phyloP scores from a whole-genome alignment of 2,797 vertebrate genomes.

The Tolypeutes matacus region DNA sequence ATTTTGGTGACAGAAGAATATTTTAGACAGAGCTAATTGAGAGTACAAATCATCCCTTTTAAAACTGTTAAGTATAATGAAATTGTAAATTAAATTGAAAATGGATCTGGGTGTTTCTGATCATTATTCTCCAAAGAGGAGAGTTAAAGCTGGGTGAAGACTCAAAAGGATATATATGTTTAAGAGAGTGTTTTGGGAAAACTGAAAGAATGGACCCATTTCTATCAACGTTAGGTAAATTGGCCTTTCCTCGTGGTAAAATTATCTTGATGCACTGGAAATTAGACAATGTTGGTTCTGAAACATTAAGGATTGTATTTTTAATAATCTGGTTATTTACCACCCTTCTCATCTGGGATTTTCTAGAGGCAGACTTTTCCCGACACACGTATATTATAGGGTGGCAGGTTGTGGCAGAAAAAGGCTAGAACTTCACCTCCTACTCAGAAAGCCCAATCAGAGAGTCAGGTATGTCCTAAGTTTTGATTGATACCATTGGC shows the following conservation, averaged over 20 bases:
- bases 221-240: background rate
- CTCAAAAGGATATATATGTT: background rate
- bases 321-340: background rate
- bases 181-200: background rate
- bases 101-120: constrained; percentile 19
- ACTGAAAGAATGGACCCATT: background rate
- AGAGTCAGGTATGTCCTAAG: background rate
- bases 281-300: background rate
- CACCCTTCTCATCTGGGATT: background rate
- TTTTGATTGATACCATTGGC: background rate
- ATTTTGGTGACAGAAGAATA: constrained; percentile 68
- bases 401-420: background rate
- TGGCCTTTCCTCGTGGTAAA: background rate
- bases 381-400: too few species aligned
- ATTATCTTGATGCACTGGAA: background rate
- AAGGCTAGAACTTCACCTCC: background rate
- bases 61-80: constrained; percentile 60
- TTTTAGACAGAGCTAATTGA: constrained; percentile 79
- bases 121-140: constrained; percentile 12
- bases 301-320: background rate
- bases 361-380: background rate
- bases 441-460: fast-evolving
- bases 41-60: constrained; percentile 74
- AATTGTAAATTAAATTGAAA: constrained; percentile 71
- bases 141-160: background rate